A percentile compares a stretch with the other conserved stretches of the same genome.
phyloP scores from a whole-genome alignment of 2,888 invertebrate genomes.

The Deilephila porcellus region DNA sequence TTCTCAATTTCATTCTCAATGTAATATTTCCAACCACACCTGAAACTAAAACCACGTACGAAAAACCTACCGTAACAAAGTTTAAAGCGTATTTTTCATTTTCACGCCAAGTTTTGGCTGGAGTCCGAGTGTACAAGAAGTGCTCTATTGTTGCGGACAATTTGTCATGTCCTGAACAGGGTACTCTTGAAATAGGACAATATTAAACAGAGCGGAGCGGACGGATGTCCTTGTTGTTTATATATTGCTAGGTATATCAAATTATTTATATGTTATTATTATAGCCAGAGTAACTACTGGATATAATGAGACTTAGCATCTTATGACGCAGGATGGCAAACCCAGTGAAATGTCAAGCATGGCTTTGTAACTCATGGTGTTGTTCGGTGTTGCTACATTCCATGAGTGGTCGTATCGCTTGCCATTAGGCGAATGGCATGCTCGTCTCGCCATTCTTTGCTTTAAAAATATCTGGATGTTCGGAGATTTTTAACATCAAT shows the following conservation, averaged over 20 bases:
- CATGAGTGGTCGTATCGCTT: too few species aligned
- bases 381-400: too few species aligned
- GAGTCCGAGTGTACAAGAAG: constrained; percentile 28
- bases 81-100: constrained; percentile 44
- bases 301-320: too few species aligned
- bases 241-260: not conserved
- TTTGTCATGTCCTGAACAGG: constrained; percentile 43
- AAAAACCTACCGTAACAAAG: constrained; percentile 30
- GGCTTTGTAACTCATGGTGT: too few species aligned
- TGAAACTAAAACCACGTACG: constrained; percentile 5
- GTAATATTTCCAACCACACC: not conserved
- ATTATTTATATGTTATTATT: too few species aligned
- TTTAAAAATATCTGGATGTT: too few species aligned
- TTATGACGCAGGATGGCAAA: too few species aligned
- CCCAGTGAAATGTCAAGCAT: too few species aligned
- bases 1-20: not conserved
- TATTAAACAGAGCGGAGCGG: constrained; percentile 30
- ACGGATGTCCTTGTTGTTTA: not conserved
- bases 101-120: constrained; percentile 35
- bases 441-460: too few species aligned
- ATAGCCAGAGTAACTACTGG: too few species aligned
- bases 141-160: constrained; percentile 36
- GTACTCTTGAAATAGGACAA: constrained; percentile 35
- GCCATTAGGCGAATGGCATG: too few species aligned
- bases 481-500: too few species aligned